A percentile compares a stretch with the other conserved stretches of the same genome.
These are phyloP conservation scores for Thalassophryne amazonica DNA, from an alignment of 2,797 vertebrate species.

Conservation along the genomic window DNA sequence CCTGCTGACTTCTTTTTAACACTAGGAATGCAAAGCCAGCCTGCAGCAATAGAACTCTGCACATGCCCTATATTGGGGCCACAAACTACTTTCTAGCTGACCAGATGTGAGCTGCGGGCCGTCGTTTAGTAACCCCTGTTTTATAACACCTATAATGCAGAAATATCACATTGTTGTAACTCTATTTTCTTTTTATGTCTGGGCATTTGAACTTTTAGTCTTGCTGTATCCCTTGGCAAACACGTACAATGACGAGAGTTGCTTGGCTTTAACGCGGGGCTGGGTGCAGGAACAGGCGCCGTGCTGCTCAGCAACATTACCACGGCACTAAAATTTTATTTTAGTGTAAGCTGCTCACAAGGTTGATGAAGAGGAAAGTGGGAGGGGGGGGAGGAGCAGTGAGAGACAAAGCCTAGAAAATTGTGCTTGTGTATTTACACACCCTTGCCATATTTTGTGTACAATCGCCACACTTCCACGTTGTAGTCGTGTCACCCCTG, in stretches of 20 bases:
- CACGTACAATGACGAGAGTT: constrained; percentile 46
- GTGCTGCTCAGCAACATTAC: constrained; percentile 68
- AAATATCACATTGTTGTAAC: constrained; percentile 58
- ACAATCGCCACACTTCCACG: constrained; percentile 44
- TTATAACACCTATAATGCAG: constrained; percentile 24
- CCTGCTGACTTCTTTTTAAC: too few species aligned
- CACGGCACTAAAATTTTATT: constrained; percentile 78
- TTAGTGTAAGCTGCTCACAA: constrained; percentile 63
- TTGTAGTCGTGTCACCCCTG: constrained; percentile 59
- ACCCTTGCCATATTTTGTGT: constrained; percentile 38
- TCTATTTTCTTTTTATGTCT: constrained; percentile 56
- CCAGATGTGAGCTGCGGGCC: too few species aligned
- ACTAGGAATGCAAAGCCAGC: too few species aligned
- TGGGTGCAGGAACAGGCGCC: constrained; percentile 45
- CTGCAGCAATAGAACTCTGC: too few species aligned
- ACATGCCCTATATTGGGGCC: too few species aligned
- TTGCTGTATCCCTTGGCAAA: constrained; percentile 29
- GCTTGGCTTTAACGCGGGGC: constrained; percentile 30
- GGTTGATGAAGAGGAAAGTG: constrained; percentile 56
- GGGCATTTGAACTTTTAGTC: constrained; percentile 57
- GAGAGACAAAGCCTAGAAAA: constrained; percentile 2
- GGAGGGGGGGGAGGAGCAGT: background rate
- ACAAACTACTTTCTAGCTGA: too few species aligned
- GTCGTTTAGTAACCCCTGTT: too few species aligned
- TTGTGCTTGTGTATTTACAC: constrained; percentile 17